These are phyloP conservation scores for Glaucidium brasilianum DNA, from an alignment of 2,113 vertebrate genomes.

Conservation along the genomic window DNA sequence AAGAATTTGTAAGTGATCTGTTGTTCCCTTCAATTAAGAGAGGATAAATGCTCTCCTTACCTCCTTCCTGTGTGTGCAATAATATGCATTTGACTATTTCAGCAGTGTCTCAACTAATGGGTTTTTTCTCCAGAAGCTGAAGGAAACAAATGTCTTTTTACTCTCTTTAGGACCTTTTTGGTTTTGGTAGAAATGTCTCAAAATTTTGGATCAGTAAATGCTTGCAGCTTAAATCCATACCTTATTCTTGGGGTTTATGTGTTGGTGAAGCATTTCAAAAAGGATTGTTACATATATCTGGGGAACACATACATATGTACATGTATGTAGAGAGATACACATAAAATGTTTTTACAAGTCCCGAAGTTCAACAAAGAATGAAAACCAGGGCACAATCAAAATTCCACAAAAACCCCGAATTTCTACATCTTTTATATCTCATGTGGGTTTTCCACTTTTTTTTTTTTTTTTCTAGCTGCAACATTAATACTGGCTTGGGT, in stretches of 20 bases:
- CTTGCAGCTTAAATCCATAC: background rate
- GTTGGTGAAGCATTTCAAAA: background rate
- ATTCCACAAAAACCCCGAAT: background rate
- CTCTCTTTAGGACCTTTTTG: background rate
- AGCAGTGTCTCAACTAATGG: background rate
- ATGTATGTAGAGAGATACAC: too few relatives aligned
- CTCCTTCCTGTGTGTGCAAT: accelerated
- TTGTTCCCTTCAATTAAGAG: background rate
- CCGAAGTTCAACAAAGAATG: background rate
- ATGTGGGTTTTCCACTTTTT: background rate
- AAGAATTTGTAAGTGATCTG: background rate
- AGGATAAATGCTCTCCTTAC: background rate
- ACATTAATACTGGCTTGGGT: background rate
- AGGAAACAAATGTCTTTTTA: background rate
- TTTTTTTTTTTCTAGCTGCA: background rate
- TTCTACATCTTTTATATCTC: background rate
- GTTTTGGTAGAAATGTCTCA: background rate
- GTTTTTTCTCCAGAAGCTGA: background rate
- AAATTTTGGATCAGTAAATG: background rate
- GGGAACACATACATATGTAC: accelerated
- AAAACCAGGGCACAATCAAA: background rate
- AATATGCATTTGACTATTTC: background rate
- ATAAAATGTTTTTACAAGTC: background rate
- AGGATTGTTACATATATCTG: background rate
- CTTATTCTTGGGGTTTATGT: background rate